Percentiles rank a stretch among this genome's conserved stretches.
Evolutionary conservation across 2,797 vertebrate genomes (phyloP).

Genomic region (Pangasius macronema): DNA sequence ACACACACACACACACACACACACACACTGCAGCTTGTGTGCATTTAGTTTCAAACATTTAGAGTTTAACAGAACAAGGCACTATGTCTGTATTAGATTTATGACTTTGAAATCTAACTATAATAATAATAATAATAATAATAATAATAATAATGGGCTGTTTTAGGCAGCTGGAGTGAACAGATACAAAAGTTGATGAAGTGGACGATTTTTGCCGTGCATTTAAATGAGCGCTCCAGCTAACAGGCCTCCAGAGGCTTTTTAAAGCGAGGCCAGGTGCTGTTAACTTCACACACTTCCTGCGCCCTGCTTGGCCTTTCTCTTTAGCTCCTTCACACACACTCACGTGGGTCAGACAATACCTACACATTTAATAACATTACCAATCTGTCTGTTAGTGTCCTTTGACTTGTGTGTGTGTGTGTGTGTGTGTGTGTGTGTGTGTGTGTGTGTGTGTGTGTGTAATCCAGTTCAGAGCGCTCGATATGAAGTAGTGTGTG

Average conservation of each 20-base stretch:
- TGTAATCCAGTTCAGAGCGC: neutral
- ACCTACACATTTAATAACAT: constrained; percentile 42
- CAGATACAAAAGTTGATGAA: neutral
- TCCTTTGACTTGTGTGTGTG: constrained; percentile 15
- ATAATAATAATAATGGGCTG: neutral
- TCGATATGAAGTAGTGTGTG: neutral
- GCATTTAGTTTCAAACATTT: constrained; percentile 13
- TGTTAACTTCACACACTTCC: constrained; percentile 81
- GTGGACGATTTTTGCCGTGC: constrained; percentile 60
- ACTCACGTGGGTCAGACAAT: constrained; percentile 36
- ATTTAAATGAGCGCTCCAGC: constrained; percentile 82
- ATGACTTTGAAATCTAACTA: neutral
- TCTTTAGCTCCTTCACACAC: constrained; percentile 41
- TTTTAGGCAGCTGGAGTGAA: neutral
- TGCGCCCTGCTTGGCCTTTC: constrained; percentile 53
- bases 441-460: constrained; percentile 1
- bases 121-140: neutral
- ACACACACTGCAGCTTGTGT: neutral
- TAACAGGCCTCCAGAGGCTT: constrained; percentile 84
- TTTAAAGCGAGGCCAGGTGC: constrained; percentile 80
- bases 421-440: constrained; percentile 19
- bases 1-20: constrained; percentile 4
- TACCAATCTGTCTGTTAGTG: constrained; percentile 16
- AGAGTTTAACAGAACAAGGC: neutral
- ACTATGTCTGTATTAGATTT: neutral